Percentiles rank a stretch among this genome's conserved stretches.
These are phyloP conservation scores for Hirtodrosophila histrioides DNA, from an alignment of 2,888 invertebrate species.

Conservation along the genomic window DNA sequence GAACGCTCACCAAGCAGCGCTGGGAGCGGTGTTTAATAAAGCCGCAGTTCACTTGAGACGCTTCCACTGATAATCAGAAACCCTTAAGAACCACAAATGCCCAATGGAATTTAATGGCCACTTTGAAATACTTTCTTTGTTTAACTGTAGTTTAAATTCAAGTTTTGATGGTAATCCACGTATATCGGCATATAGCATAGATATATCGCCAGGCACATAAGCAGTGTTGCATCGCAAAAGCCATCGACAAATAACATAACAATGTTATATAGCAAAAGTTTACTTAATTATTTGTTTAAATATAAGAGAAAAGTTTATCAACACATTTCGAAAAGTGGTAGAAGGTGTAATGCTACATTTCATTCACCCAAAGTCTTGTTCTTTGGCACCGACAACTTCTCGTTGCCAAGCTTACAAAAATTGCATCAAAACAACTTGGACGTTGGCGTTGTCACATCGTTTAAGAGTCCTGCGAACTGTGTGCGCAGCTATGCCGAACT, in stretches of 20 bases:
- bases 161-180: too few relatives aligned
- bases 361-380: constrained; percentile 87
- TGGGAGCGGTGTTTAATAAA: too few relatives aligned
- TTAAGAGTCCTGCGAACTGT: constrained; percentile 87
- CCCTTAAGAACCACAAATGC: too few relatives aligned
- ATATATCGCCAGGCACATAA: background rate
- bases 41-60: too few relatives aligned
- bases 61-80: too few relatives aligned
- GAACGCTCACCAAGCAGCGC: too few relatives aligned
- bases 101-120: too few relatives aligned
- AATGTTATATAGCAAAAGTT: constrained; percentile 48
- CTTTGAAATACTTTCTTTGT: too few relatives aligned
- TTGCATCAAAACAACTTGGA: constrained; percentile 82
- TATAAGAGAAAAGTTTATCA: constrained; percentile 77
- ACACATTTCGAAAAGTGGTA: constrained; percentile 1
- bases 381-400: constrained; percentile 94
- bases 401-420: constrained; percentile 88
- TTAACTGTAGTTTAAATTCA: too few relatives aligned
- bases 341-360: constrained; percentile 19
- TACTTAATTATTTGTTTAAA: constrained; percentile 70
- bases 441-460: constrained; percentile 90
- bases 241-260: background rate
- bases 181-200: too few relatives aligned
- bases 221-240: background rate
- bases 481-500: constrained; percentile 88